Conservation (phyloP, 64 coral and sea anemone species). For the Astreopora myriophthalma region DNA sequence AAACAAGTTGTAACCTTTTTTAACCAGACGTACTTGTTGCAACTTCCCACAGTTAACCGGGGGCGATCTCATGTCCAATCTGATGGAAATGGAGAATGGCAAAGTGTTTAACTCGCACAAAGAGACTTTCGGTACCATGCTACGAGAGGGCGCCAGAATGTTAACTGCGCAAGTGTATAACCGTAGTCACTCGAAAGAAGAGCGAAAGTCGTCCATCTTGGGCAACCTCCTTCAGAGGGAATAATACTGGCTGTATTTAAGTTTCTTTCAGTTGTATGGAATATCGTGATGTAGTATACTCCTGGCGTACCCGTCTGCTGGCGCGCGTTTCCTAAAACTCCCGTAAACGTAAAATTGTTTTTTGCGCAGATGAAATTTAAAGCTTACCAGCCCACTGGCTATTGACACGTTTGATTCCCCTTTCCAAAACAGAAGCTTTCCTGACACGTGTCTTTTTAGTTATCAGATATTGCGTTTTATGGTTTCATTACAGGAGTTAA, state of each 20-base stretch:
- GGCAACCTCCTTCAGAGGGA: neutral
- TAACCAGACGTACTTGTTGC: neutral
- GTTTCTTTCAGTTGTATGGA: too few species aligned
- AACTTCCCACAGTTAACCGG: conserved; percentile 46
- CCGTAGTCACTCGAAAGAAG: neutral
- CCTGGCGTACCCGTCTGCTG: too few species aligned
- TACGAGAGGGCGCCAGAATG: conserved; percentile 70
- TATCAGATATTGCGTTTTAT: too few species aligned
- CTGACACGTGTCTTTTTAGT: too few species aligned
- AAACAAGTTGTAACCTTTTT: neutral
- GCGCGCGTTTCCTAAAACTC: too few species aligned
- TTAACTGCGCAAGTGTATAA: neutral
- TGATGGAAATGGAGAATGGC: conserved; percentile 89
- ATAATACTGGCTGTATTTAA: neutral
- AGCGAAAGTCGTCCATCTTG: neutral
- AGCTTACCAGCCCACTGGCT: too few species aligned
- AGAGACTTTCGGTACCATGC: conserved; percentile 64
- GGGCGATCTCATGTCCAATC: conserved; percentile 87
- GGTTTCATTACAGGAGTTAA: too few species aligned
- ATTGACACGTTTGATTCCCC: too few species aligned
- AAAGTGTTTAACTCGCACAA: conserved; percentile 85
- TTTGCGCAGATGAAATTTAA: too few species aligned
- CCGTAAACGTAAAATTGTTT: too few species aligned
- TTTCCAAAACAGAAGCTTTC: too few species aligned
- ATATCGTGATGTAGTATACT: too few species aligned